Base-by-base conservation (phyloP, 2,113 vertebrate genomes). In the Rhipidura dahli region DNA sequence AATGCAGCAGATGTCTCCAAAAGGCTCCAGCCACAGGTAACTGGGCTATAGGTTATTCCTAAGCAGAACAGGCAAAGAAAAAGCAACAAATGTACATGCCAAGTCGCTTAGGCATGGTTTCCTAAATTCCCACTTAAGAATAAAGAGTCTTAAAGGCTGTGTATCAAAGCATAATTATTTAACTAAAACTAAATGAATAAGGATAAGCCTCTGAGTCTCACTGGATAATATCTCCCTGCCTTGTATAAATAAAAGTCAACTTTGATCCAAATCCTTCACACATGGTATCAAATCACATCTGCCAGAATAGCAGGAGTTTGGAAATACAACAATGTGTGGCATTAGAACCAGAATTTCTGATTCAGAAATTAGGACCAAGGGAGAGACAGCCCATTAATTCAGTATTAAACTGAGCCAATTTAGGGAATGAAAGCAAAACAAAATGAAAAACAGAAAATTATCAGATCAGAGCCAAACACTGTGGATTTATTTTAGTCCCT, bases 311-410 rank as follows among this genome's bases (percentile, higher is more conserved):
- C 51, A 95, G 75, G 64, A 86, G 49, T 89, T 78, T 92, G 56
- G 88, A 94, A 90, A 93, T 54, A 83, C 22, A 87, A 70, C 37
- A 87, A 85, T 30, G 31, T 73, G 71, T 83, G 51, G 71, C 64
- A 68, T 88, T 83, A 88, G 68, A 91, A 88, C 33, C 51, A 94
- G 79, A 90, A 81, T 83, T 95, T 96, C 51, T 95, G 75, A 94
- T 83, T 85, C 79, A 94, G 85, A 97, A 92, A 93, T 92, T 93
- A 94, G 51, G 56, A 91, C 63, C 47, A 23, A 93, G 85, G 88
- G 88, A 95, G 68, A 86, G 83, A 86, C 56, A 92, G 85, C 35
- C 90, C 82, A 95, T 93, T 96, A 96, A 95, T 95, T 95, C 90
- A 81, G 51, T 70, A 90, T 77, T 90, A 96, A 93, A 92, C 0